These are phyloP conservation scores for Silurus meridionalis DNA, from an alignment of 2,113 vertebrate species.

Conservation along the genomic window DNA sequence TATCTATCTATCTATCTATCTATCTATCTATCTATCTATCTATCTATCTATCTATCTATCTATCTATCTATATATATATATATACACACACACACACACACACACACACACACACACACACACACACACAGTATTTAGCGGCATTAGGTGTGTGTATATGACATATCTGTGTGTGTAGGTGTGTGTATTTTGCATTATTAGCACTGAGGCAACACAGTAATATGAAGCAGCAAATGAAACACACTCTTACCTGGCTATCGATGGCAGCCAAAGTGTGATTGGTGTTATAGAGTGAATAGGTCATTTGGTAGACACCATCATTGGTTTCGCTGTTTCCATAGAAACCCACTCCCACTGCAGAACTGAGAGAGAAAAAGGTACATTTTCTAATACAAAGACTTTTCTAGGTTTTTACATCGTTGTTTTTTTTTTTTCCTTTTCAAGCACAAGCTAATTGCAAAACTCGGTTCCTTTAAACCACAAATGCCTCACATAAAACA, in stretches of 20 bases:
- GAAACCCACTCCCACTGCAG: slow-evolving; percentile 90
- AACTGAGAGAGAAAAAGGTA: slow-evolving; percentile 70
- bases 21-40: no score
- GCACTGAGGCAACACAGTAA: slow-evolving; percentile 22
- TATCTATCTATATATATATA: no score
- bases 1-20: no score
- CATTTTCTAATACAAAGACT: slow-evolving; percentile 25
- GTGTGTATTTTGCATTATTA: not conserved
- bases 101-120: no score
- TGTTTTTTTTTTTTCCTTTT: not conserved
- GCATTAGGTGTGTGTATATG: not conserved
- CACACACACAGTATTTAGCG: no score
- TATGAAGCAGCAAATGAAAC: slow-evolving; percentile 28
- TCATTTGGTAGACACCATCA: slow-evolving; percentile 90
- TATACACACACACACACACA: no score
- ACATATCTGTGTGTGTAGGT: not conserved
- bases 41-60: no score
- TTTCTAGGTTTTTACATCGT: slow-evolving; percentile 2
- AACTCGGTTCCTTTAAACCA: not conserved
- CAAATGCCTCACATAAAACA: not conserved
- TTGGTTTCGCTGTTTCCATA: slow-evolving; percentile 98
- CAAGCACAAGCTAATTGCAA: not conserved
- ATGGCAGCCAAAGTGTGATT: slow-evolving; percentile 88
- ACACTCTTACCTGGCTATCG: slow-evolving; percentile 81
- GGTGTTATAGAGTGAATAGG: slow-evolving; percentile 87